phyloP scores from a whole-genome alignment of 2,113 vertebrate genomes.

The Syrrhaptes paradoxus region DNA sequence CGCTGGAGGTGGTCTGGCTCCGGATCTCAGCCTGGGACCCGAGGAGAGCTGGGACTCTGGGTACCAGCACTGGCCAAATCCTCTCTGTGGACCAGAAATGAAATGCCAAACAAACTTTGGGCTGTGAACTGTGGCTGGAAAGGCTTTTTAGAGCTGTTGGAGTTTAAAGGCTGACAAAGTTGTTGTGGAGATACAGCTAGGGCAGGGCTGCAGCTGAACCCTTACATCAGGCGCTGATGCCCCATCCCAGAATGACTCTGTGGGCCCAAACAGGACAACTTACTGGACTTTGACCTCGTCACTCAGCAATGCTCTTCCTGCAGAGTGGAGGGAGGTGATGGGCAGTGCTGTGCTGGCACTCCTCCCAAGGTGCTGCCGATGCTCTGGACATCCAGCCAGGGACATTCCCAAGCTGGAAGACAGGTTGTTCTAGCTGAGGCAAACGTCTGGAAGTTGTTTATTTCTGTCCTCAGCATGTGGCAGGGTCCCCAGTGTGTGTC shows the following conservation, averaged over 20 bases:
- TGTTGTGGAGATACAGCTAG: not conserved
- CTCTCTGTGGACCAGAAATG: not conserved
- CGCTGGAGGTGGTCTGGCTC: not conserved
- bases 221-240: not conserved
- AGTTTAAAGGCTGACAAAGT: not conserved
- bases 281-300: not conserved
- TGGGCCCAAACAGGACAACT: no score
- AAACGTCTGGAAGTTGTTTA: not conserved
- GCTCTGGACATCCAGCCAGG: not conserved
- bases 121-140: not conserved
- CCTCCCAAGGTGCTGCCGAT: not conserved
- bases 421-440: not conserved
- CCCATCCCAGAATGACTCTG: not conserved
- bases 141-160: not conserved
- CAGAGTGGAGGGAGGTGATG: not conserved
- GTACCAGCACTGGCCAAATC: not conserved
- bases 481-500: not conserved
- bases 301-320: not conserved
- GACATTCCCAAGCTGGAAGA: not conserved
- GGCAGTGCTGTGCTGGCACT: not conserved
- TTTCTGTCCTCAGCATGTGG: not conserved
- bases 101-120: not conserved
- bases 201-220: not conserved
- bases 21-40: not conserved
- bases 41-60: not conserved